Evolutionary conservation across 2,888 invertebrate genomes (phyloP).

Genomic region (Synanthedon myopaeformis): DNA sequence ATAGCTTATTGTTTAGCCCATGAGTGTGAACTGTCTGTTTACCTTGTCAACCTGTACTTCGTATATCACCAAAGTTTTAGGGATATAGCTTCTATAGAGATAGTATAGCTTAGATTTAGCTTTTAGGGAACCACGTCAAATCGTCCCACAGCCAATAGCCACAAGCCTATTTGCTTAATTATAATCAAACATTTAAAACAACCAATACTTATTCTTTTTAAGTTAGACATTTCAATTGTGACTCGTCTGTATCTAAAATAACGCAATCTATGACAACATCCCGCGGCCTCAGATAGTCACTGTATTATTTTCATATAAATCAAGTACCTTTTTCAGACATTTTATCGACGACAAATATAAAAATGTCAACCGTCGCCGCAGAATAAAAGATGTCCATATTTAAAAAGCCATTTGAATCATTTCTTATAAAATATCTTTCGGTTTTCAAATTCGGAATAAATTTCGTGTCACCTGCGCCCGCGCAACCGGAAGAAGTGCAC

Average conservation of each 20-base stretch:
- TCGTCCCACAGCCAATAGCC: no score
- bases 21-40: no score
- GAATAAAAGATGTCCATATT: slow-evolving; percentile 65
- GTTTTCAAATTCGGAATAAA: slow-evolving; percentile 70
- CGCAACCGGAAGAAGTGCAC: slow-evolving; percentile 61
- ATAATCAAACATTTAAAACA: no score
- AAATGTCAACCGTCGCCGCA: slow-evolving; percentile 61
- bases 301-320: slow-evolving; percentile 63
- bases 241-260: neutral
- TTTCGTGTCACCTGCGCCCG: slow-evolving; percentile 66
- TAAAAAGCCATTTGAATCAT: slow-evolving; percentile 68
- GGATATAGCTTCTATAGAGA: no score
- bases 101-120: no score
- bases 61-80: no score
- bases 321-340: slow-evolving; percentile 47
- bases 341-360: slow-evolving; percentile 64
- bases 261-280: slow-evolving; percentile 19
- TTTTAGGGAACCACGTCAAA: no score
- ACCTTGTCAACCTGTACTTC: no score
- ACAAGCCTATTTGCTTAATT: no score
- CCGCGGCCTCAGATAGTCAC: slow-evolving; percentile 25
- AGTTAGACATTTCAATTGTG: no score
- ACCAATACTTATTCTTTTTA: no score
- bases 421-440: slow-evolving; percentile 64
- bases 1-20: no score